Evolutionary conservation across 2,113 vertebrate genomes (phyloP), one percentile per base, ranked within the genome.

Genomic region (Herpetotheres cachinnans): DNA sequence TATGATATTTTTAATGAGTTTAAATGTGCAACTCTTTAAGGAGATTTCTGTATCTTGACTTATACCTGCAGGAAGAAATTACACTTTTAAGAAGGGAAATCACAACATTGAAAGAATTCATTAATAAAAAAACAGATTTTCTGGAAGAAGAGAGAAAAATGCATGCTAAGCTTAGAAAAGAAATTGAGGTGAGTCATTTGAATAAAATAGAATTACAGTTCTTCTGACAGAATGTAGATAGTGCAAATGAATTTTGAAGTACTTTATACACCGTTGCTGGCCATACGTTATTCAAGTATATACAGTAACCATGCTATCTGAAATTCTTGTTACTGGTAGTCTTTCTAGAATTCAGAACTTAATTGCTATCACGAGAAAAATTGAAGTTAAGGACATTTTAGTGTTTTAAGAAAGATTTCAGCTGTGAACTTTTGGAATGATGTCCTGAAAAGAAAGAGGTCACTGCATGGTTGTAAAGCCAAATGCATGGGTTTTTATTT

Each of bases 81-180:
- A 63, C 50, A 63, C 44, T 89, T 95, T 65, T 98, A 89, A 94
- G 94, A 95, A 88, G 56, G 3, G 90, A 98, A 97, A 96, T 98
- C 82, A 63, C 89, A 88, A 67, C 86, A 52, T 2, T 98, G 93
- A 95, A 97, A 84, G 97, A 98, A 61, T 90, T 89, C 17, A 93
- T 98, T 34, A 52, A 16, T 84, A 95, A 93, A 94, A 98, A 97
- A 94, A 86, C 46, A 79, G 87, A 77, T 89, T 72, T 96, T 18
- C 89, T 98, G 80, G 91, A 98, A 73, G 94, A 98, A 94, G 98
- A 98, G 87, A 91, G 94, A 89, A 96, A 96, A 82, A 86, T 18
- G 74, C 98, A 98, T 89, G 91, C 91, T 93, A 98, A 96, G 29
- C 97, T 98, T 95, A 97, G 66, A 85, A 98, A 98, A 96, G 98